Evolutionary conservation across 2,888 invertebrate species (phyloP).

Genomic region (Nebria brevicollis): DNA sequence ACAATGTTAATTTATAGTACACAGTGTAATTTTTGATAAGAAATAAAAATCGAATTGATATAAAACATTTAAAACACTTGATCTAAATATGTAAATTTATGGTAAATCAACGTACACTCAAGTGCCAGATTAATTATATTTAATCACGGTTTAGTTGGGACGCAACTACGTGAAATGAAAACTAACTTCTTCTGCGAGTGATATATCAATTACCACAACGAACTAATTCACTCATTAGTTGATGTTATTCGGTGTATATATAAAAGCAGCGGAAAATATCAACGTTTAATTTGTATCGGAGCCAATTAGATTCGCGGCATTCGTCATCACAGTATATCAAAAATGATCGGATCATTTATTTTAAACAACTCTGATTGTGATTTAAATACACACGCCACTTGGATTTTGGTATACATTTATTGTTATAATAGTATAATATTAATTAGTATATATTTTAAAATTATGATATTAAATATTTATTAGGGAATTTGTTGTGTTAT

Average conservation of each 20-base stretch:
- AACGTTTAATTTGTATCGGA: neutral
- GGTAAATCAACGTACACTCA: neutral
- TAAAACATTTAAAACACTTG: neutral
- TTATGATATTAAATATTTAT: too few relatives aligned
- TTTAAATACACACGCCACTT: neutral
- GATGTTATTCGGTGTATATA: too few relatives aligned
- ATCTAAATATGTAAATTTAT: slow-evolving; percentile 22
- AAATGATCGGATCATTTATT: neutral
- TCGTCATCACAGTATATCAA: neutral
- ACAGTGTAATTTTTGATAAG: too few relatives aligned
- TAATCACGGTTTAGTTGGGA: slow-evolving; percentile 3
- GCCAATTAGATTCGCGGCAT: slow-evolving; percentile 6
- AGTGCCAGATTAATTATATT: slow-evolving; percentile 9
- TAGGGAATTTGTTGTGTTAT: too few relatives aligned
- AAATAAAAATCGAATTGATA: too few relatives aligned
- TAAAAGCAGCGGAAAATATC: neutral
- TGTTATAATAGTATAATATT: too few relatives aligned
- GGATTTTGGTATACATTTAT: too few relatives aligned
- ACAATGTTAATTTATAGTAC: too few relatives aligned
- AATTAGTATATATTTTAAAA: too few relatives aligned
- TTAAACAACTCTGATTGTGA: neutral
- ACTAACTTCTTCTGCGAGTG: neutral
- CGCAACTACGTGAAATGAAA: slow-evolving; percentile 8
- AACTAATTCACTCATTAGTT: neutral
- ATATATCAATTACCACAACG: slow-evolving; percentile 17